Percentiles rank a stretch among this genome's conserved stretches.
phyloP scores from a whole-genome alignment of 2,797 vertebrate genomes.

The Karalla daura region DNA sequence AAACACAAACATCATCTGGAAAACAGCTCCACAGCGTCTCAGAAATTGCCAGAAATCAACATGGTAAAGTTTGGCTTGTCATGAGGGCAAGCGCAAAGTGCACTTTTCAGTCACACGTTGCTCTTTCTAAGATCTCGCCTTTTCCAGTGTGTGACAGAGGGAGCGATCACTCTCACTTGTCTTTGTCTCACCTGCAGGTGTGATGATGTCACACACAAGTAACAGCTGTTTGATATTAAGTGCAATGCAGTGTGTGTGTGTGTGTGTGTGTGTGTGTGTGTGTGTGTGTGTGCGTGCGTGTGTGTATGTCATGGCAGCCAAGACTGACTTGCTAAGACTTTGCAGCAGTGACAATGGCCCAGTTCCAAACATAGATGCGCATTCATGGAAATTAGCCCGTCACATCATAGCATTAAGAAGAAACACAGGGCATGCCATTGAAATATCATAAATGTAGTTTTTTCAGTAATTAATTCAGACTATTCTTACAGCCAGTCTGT shows the following conservation, averaged over 20 bases:
- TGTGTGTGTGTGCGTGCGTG: constrained; percentile 1
- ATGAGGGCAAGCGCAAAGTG: neutral
- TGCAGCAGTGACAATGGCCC: constrained; percentile 1
- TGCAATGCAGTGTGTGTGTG: constrained; percentile 8
- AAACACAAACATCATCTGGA: neutral
- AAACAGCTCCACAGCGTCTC: neutral
- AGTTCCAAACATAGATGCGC: too few relatives aligned
- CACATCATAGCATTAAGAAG: too few relatives aligned
- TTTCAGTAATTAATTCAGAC: too few relatives aligned
- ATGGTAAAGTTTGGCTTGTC: neutral
- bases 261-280: constrained; percentile 11
- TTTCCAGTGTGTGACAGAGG: constrained; percentile 26
- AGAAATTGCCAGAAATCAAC: too few relatives aligned
- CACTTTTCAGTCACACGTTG: constrained; percentile 33
- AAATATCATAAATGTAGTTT: too few relatives aligned
- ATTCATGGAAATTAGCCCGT: too few relatives aligned
- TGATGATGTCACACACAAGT: constrained; percentile 55
- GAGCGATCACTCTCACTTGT: constrained; percentile 48
- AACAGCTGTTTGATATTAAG: constrained; percentile 51
- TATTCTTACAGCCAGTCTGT: too few relatives aligned
- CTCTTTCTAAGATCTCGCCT: constrained; percentile 58
- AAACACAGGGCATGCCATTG: too few relatives aligned
- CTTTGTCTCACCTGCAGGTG: constrained; percentile 68
- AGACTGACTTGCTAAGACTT: too few relatives aligned
- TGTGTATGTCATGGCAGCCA: too few relatives aligned